These are phyloP conservation scores for Lasiurus borealis DNA, from an alignment of 2,113 vertebrate species.

Conservation along the genomic window DNA sequence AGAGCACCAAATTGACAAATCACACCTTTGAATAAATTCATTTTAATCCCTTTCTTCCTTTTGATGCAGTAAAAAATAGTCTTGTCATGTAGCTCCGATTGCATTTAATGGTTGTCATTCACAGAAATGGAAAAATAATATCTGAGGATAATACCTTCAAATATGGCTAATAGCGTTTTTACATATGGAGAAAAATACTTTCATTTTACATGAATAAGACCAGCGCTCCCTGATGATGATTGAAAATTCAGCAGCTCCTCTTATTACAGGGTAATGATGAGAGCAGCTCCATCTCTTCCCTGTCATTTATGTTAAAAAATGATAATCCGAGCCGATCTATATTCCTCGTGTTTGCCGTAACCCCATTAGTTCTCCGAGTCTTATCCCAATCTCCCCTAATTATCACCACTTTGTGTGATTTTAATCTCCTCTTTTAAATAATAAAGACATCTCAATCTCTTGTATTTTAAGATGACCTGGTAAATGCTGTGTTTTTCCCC, in stretches of 20 bases:
- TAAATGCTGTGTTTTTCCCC: neutral
- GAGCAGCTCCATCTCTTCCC: conserved; percentile 69
- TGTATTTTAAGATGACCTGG: conserved; percentile 71
- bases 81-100: conserved; percentile 88
- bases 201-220: conserved; percentile 85
- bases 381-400: conserved; percentile 75
- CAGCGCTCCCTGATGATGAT: conserved; percentile 83
- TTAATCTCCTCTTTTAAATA: conserved; percentile 71
- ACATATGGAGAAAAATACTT: conserved; percentile 84
- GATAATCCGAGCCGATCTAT: conserved; percentile 75
- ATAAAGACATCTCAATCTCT: conserved; percentile 53
- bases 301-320: conserved; percentile 82
- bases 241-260: conserved; percentile 85
- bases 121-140: conserved; percentile 89
- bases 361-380: conserved; percentile 77
- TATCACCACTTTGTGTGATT: conserved; percentile 71
- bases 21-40: conserved; percentile 92
- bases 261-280: conserved; percentile 84
- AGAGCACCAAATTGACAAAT: conserved; percentile 90
- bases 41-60: conserved; percentile 91
- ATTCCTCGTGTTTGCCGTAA: conserved; percentile 75
- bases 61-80: conserved; percentile 91
- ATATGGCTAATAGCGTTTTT: conserved; percentile 88
- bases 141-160: conserved; percentile 87
- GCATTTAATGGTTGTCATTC: conserved; percentile 90